Base-by-base conservation (phyloP, 2,888 invertebrate genomes). In the Calliphora vomitoria region DNA sequence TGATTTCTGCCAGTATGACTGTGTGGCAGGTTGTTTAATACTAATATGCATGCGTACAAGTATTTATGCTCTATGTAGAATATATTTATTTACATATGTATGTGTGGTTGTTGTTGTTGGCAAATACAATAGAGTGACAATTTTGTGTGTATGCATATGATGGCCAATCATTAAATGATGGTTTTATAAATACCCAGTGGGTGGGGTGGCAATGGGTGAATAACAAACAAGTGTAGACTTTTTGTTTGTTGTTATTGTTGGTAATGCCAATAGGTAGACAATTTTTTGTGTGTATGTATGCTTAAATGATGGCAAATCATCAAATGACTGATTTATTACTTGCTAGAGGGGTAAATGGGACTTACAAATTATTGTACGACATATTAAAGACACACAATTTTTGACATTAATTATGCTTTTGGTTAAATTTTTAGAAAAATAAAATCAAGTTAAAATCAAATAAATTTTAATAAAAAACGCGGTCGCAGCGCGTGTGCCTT, bases 401-500 rank as follows among this genome's bases (percentile, higher is more conserved):
- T 44, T 62, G 60, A 25, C 44, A 60, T 25, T 1, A 1, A 25
- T 25, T 1, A 25, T n/a, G n/a, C n/a, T n/a, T n/a, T n/a, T n/a
- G n/a, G 2, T 25, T 13, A 44, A 11, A 25, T 58, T 3, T 31
- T 20, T 25, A 25, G 6, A 62, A 50, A 35, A 35, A 35, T 35
- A 35, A 35, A 35, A 50, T 62, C 35, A 64, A 31, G 6, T 60
- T 44, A 38, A 72, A 58, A 53, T 53, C n/a, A 25, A 60, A 62
- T 74, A 11, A 60, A 60, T 47, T 60, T 41, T n/a, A 60, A 58
- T 44, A 13, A 20, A 74, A 44, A 20, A n/a, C 41, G 58, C 2
- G 55, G 13, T 18, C 50, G 71, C 53, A 35, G 71, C 55, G 38
- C 38, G 20, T 60, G 74, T 74, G 58, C 11, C 44, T 44, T 18